Conservation (phyloP, 1,140 invertebrate genomes). For the Hyles euphorbiae region DNA sequence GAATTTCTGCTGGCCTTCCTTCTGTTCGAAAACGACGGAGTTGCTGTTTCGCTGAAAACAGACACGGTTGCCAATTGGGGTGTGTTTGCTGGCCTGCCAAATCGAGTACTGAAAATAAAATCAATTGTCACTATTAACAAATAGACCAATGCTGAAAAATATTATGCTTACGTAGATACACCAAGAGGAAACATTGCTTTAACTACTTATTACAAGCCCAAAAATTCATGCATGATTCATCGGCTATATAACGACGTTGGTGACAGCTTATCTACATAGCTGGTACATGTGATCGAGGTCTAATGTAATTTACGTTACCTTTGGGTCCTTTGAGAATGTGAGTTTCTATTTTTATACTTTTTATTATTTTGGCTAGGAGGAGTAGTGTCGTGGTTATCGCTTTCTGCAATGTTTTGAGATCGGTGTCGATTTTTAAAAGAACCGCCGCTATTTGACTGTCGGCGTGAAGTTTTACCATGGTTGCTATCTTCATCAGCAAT, state of each 20-base stretch:
- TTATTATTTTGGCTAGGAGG: constrained; percentile 61
- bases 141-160: neutral
- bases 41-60: constrained; percentile 78
- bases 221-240: constrained; percentile 15
- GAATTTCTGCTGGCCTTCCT: constrained; percentile 67
- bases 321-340: constrained; percentile 51
- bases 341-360: constrained; percentile 63
- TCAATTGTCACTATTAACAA: constrained; percentile 17
- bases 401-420: constrained; percentile 49
- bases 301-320: constrained; percentile 45
- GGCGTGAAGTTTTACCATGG: constrained; percentile 74
- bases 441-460: constrained; percentile 61
- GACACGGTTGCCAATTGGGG: constrained; percentile 78
- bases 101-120: constrained; percentile 71
- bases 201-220: constrained; percentile 4
- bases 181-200: too few species aligned
- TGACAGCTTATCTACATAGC: constrained; percentile 1
- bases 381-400: constrained; percentile 36
- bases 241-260: constrained; percentile 22
- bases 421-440: constrained; percentile 71
- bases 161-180: neutral
- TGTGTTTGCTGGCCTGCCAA: constrained; percentile 63
- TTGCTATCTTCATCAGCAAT: constrained; percentile 76
- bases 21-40: constrained; percentile 66
- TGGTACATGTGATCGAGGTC: constrained; percentile 1